Base-by-base conservation (phyloP, 2,888 invertebrate genomes). In the Chromoteleia sp. region DNA sequence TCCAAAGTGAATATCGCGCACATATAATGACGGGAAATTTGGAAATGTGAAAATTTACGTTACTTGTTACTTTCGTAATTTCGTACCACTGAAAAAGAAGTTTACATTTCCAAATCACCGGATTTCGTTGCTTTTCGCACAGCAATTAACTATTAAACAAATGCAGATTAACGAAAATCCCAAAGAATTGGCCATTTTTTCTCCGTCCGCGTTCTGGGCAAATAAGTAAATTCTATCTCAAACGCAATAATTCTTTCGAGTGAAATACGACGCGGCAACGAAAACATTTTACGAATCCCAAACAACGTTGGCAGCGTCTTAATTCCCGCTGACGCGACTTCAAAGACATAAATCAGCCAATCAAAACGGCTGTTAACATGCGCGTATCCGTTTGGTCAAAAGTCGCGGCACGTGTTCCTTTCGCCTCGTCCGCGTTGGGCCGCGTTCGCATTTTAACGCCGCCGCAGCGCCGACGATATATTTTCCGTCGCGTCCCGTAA, bases 371-470 rank as follows among this genome's bases (percentile, higher is more conserved):
- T 33, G 54, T 68, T 61, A 68, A 75, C 78, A 74, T 50, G 63
- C 70, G 68, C 68, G 63, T 75, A 68, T 75, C 65, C 50, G 63
- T 74, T 75, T 43, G 68, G 70, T 59, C 68, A 75, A 75, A 75
- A 71, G 61, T 75, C 70, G 56, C 41, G 59, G 74, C 82, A 82
- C 74, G 77, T 78, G 82, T 75, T 78, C 8, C 59, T 17, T 41
- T 29, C 80, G 70, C 56, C 25, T 25, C 25, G 43, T 67, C 59
- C 58, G 58, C 76, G 50, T 52, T 29, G 45, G 25, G 25, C 54
- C 76, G 19, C 36, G 67, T 54, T 71, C 70, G 58, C 78, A 71
- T 82, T 82, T 78, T 67, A 59, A 68, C 82, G 74, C 65, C 71
- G 70, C 58, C 58, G 41, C 61, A 56, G 4, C 71, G 52, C 14